Conservation (phyloP, 1,140 invertebrate species). For the Orchesella cincta region DNA sequence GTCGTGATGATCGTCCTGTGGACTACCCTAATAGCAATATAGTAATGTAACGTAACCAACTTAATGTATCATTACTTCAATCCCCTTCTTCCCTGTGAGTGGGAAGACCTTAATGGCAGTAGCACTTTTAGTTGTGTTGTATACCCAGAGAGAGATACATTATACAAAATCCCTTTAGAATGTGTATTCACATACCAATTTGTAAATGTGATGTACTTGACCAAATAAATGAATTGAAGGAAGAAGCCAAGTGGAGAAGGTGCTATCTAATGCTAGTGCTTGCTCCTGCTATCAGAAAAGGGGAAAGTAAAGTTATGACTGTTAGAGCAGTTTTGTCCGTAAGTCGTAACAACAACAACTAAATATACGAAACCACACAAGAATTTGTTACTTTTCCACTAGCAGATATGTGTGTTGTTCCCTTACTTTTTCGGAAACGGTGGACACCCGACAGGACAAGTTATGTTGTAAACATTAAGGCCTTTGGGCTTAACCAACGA, state of each 20-base stretch:
- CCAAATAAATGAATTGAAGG: not conserved
- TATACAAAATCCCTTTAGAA: not conserved
- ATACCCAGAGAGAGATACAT: not conserved
- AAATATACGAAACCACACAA: no score
- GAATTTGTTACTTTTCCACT: not conserved
- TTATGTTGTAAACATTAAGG: not conserved
- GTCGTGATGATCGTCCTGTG: not conserved
- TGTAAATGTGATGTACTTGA: not conserved
- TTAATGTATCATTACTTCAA: conserved; percentile 17
- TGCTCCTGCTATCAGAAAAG: not conserved
- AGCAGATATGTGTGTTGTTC: not conserved
- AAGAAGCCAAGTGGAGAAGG: no score
- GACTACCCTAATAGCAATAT: conserved; percentile 7
- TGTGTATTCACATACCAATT: not conserved
- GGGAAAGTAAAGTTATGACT: not conserved
- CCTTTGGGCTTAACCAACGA: not conserved
- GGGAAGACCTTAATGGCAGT: no score
- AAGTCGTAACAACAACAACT: no score
- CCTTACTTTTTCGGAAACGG: not conserved
- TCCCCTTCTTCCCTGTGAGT: not conserved
- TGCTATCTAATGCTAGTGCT: no score
- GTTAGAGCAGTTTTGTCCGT: no score
- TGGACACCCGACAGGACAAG: conserved; percentile 6
- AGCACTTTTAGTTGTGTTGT: not conserved
- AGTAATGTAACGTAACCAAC: not conserved